Evolutionary conservation across 2,888 invertebrate species (phyloP).

Genomic region (Boloria selene): DNA sequence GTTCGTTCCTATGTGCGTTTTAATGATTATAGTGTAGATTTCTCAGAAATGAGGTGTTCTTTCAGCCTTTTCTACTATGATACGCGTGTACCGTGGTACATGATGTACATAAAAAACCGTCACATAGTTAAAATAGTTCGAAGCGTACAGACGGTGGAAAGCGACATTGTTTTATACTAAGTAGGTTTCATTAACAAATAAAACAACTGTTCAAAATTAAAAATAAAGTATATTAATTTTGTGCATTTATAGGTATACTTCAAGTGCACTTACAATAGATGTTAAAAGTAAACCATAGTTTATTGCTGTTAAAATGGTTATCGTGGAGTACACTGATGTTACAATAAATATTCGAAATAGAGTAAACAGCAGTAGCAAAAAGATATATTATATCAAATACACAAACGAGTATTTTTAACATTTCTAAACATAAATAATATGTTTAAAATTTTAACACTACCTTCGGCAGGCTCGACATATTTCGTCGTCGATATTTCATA

Average conservation of each 20-base stretch:
- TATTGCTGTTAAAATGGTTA: neutral
- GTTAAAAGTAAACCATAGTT: slow-evolving; percentile 6
- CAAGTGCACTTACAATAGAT: slow-evolving; percentile 25
- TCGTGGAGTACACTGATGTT: neutral
- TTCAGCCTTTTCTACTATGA: too few relatives aligned
- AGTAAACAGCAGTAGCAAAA: neutral
- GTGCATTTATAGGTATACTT: slow-evolving; percentile 18
- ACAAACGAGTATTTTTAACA: neutral
- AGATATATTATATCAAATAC: neutral
- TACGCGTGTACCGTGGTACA: too few relatives aligned
- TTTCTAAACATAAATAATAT: slow-evolving; percentile 5
- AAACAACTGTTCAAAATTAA: slow-evolving; percentile 21
- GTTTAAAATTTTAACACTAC: too few relatives aligned
- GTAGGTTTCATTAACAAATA: slow-evolving; percentile 3
- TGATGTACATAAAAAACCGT: too few relatives aligned
- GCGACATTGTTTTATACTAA: too few relatives aligned
- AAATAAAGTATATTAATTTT: slow-evolving; percentile 27
- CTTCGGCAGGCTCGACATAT: too few relatives aligned
- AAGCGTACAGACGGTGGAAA: too few relatives aligned
- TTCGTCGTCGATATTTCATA: too few relatives aligned
- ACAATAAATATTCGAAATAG: neutral
- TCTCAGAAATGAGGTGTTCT: too few relatives aligned
- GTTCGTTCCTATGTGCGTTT: too few relatives aligned
- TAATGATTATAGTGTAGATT: too few relatives aligned
- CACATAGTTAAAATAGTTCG: too few relatives aligned